Evolutionary conservation across 2,797 vertebrate genomes (phyloP), one percentile per base, ranked within the genome.

Genomic region (Alca torda): DNA sequence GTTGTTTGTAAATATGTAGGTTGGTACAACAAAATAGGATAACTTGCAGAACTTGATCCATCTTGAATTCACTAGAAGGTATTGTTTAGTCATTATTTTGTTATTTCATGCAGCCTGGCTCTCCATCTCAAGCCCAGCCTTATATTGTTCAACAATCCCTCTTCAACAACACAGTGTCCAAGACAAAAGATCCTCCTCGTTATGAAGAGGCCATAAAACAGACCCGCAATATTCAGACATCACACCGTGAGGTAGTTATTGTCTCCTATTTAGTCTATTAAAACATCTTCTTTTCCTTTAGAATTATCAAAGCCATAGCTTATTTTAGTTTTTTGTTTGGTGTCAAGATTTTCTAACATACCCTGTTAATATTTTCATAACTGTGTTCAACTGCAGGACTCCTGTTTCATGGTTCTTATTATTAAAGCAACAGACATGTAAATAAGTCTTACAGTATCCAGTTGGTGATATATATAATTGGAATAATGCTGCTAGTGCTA

Each of bases 141-240:
- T 98, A 98, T 20, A 84, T 98, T n/a, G 89, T 98, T 95, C 97
- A 98, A 96, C 97, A 98, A 78, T 83, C 98, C 25, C 97, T 98
- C 43, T 99, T 99, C 93, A 97, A 97, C 69, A 98, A 93, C 96
- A 97, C 98, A 4, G 92, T 96, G 78, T 97, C 98, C 70, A 99
- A 99, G 98, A 97, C 98, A 56, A 99, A 99, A 98, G 99, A 99
- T 92, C 99, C 99, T 4, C 99, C 99, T 30, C 99, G 99, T 83
- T 99, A 99, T 0, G 99, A 99, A 97, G 99, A 99, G 68, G 99
- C 99, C 45, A 98, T 99, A 59, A 99, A 99, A 95, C 99, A 99
- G 97, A 99, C 98, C 0, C 99, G 99, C 77, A 98, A 92, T 20
- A 93, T 98, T 87, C 98, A 98, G 63, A 87, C 98, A 23, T 91